Conservation (phyloP, 2,888 invertebrate species). For the Zaprionus lineosus region DNA sequence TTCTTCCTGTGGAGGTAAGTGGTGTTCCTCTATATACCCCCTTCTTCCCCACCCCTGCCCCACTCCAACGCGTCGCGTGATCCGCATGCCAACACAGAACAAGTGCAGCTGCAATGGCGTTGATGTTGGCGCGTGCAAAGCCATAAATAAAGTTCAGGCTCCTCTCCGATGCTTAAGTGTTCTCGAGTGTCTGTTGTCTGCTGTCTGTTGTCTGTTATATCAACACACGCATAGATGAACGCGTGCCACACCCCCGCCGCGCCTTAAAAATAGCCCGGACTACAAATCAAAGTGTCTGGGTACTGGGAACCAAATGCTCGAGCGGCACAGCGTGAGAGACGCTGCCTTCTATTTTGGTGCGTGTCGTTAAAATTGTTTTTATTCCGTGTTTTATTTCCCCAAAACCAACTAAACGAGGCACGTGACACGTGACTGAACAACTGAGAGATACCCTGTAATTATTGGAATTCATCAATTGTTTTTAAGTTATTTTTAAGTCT, state of each 20-base stretch:
- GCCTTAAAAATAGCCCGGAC: constrained; percentile 34
- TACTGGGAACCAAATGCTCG: constrained; percentile 18
- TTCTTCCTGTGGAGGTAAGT: constrained; percentile 90
- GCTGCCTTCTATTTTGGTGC: constrained; percentile 40
- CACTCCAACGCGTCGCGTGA: neutral
- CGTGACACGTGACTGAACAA: no score
- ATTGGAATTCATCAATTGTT: no score
- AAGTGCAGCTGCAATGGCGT: constrained; percentile 48
- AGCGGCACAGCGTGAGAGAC: constrained; percentile 36
- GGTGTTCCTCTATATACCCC: constrained; percentile 58
- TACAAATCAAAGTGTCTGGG: constrained; percentile 45
- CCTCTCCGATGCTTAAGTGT: neutral
- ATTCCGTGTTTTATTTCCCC: constrained; percentile 40
- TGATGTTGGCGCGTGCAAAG: constrained; percentile 41
- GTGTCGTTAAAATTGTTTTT: constrained; percentile 41
- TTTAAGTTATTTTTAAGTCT: no score
- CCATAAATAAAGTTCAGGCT: constrained; percentile 41
- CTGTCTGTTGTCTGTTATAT: constrained; percentile 9
- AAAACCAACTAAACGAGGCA: constrained; percentile 18
- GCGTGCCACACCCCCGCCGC: constrained; percentile 11
- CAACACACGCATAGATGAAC: constrained; percentile 17
- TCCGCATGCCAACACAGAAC: constrained; percentile 8
- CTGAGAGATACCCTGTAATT: no score
- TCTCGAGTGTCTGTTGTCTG: no score
- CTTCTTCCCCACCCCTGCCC: neutral